phyloP scores from a whole-genome alignment of 2,797 vertebrate species.

The Otus scops region DNA sequence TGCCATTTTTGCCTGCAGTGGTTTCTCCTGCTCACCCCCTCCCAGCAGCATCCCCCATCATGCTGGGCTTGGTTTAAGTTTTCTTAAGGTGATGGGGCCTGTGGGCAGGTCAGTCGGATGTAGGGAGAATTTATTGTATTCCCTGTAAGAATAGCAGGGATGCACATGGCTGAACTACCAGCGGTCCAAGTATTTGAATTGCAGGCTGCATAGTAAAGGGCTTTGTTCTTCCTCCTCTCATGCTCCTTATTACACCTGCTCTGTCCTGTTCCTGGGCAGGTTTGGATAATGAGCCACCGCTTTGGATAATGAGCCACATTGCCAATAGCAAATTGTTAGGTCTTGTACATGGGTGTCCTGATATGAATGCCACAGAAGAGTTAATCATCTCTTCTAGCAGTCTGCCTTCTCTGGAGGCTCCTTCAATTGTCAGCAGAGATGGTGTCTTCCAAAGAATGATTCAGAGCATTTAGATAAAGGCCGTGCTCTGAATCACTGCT shows the following conservation, averaged over 20 bases:
- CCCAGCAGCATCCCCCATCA: background rate
- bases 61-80: background rate
- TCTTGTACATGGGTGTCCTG: background rate
- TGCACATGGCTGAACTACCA: rapidly evolving
- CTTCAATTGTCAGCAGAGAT: background rate
- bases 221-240: background rate
- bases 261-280: background rate
- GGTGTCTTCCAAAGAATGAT: background rate
- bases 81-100: background rate
- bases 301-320: background rate
- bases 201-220: rapidly evolving
- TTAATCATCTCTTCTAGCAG: background rate
- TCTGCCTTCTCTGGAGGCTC: background rate
- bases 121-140: background rate
- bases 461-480: background rate
- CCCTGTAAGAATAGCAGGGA: rapidly evolving
- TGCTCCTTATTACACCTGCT: background rate
- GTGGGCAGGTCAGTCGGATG: background rate
- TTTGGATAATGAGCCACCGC: background rate
- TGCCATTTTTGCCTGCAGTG: background rate
- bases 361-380: background rate
- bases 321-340: background rate
- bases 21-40: background rate
- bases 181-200: background rate
- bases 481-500: background rate